Base-by-base conservation (phyloP, 2,797 vertebrate species). In the Thamnophis elegans region DNA sequence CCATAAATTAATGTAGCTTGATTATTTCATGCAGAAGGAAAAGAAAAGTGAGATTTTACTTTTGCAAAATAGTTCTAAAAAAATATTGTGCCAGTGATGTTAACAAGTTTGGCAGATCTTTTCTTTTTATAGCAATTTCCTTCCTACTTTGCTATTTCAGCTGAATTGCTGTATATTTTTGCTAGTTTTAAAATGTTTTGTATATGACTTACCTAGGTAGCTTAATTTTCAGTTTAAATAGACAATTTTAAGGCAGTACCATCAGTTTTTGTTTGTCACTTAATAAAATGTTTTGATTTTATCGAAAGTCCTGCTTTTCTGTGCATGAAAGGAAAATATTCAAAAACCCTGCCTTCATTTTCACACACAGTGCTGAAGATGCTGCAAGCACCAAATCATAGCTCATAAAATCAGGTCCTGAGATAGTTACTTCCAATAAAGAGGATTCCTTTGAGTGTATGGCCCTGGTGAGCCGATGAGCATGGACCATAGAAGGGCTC, bases 341-440 rank as follows among this genome's bases (percentile, higher is more conserved):
- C 97, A 99, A 99, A 98, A 98, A 97, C 98, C 98, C 99, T 99
- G 98, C 99, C 99, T 99, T 99, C 99, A 99, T 99, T 99, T 99
- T 99, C 98, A 98, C 98, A 99, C 99, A 99, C 99, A 99, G 99
- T 99, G 99, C 98, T 99, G 99, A 99, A 99, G 99, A 99, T 98
- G 98, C 99, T 98, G 99, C 98, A 98, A 98, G 98, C 98, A 98
- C 97, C 97, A 98, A 98, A 98, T 98, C 97, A 98, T 99, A 99
- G 99, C 98, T 99, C 98, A 98, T 99, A 99, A 98, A 98, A 98
- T 99, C 99, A 99, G 99, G 99, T 98, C 98, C 98, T 98, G 99
- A 99, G 98, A 98, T 99, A 99, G 99, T 99, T 99, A 97, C 97
- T 99, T 98, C 98, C 98, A 98, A 98, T 99, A 99, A 98, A 98